Conservation (phyloP, 2,888 invertebrate species). For the Peribatodes rhomboidaria region DNA sequence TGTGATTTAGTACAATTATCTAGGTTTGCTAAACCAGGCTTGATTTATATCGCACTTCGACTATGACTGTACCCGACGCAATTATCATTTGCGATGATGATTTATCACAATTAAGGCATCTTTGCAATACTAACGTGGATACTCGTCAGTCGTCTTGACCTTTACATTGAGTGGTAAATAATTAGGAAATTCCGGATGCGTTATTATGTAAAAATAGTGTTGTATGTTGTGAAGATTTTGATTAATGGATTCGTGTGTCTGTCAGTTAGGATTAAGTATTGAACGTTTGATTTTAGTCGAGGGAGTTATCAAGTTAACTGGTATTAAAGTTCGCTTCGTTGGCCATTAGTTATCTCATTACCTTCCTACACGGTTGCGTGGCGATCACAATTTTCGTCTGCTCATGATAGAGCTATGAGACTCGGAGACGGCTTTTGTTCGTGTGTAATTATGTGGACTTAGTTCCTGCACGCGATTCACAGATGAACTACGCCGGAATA, state of each 20-base stretch:
- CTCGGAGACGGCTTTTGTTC: slow-evolving; percentile 32
- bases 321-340: slow-evolving; percentile 47
- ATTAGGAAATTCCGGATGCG: slow-evolving; percentile 54
- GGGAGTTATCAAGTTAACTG: slow-evolving; percentile 21
- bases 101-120: slow-evolving; percentile 74
- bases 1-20: slow-evolving; percentile 78
- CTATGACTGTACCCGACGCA: slow-evolving; percentile 61
- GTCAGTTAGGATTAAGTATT: slow-evolving; percentile 38
- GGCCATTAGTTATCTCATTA: slow-evolving; percentile 71
- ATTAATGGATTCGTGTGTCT: slow-evolving; percentile 38
- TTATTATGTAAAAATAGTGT: slow-evolving; percentile 40
- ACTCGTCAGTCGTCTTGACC: slow-evolving; percentile 61
- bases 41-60: slow-evolving; percentile 68
- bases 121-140: slow-evolving; percentile 64
- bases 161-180: slow-evolving; percentile 59
- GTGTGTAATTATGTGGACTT: slow-evolving; percentile 36
- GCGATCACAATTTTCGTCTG: slow-evolving; percentile 78
- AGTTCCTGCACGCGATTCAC: slow-evolving; percentile 39
- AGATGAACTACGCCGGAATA: slow-evolving; percentile 33
- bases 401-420: slow-evolving; percentile 58
- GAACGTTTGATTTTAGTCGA: slow-evolving; percentile 36
- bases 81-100: slow-evolving; percentile 71
- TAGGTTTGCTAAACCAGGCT: slow-evolving; percentile 69
- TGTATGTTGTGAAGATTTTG: slow-evolving; percentile 34
- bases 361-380: slow-evolving; percentile 74